Conservation (phyloP, 2,797 vertebrate species). For the Florisuga fusca region DNA sequence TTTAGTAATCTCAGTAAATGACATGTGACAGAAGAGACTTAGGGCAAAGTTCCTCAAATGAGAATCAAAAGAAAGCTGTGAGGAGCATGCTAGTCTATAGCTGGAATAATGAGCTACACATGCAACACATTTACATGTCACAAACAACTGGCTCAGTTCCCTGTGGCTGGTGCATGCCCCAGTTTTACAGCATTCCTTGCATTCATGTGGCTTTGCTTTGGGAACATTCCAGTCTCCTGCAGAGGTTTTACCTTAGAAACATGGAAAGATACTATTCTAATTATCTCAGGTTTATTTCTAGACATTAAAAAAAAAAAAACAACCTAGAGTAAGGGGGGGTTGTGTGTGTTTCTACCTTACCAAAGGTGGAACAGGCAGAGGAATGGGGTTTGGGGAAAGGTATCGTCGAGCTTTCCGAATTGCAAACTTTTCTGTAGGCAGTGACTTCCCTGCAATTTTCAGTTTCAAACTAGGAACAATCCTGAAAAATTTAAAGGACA, state of each 20-base stretch:
- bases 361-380: conserved; percentile 91
- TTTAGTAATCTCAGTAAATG: background rate
- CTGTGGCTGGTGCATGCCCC: conserved; percentile 64
- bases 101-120: conserved; percentile 60
- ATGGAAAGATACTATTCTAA: background rate
- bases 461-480: conserved; percentile 92
- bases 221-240: conserved; percentile 60
- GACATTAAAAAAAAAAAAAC: background rate
- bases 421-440: conserved; percentile 98
- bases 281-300: background rate
- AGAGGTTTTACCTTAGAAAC: conserved; percentile 63
- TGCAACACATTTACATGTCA: conserved; percentile 51
- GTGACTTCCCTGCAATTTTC: conserved; percentile 97
- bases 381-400: conserved; percentile 84
- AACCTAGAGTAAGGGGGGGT: background rate
- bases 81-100: conserved; percentile 12
- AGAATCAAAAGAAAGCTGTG: conserved; percentile 42
- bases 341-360: conserved; percentile 73
- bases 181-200: conserved; percentile 61
- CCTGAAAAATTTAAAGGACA: conserved; percentile 75
- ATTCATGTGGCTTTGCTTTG: conserved; percentile 65
- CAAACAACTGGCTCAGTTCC: conserved; percentile 63
- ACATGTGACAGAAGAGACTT: conserved; percentile 16
- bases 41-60: conserved; percentile 43
- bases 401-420: conserved; percentile 95